Evolutionary conservation across 37 sponge, comb jelly and placozoan species (phyloP).

Genomic region (Ephydatia muelleri): DNA sequence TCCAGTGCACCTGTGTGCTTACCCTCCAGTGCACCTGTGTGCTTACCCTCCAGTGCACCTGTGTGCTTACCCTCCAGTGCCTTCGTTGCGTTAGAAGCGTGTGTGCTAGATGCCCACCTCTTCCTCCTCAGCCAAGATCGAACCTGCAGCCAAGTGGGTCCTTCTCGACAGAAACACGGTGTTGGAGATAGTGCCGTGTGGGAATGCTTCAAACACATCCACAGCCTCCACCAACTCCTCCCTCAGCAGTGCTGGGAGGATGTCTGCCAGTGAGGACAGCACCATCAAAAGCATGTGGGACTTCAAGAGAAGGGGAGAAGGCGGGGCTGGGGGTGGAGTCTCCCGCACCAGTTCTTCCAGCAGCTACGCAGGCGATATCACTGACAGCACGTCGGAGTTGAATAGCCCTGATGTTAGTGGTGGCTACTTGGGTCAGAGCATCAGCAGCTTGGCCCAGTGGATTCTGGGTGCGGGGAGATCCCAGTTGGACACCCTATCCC

Average conservation of each 20-base stretch:
- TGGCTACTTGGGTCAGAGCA: neutral
- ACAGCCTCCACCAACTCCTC: neutral
- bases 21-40: neutral
- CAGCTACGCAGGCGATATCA: neutral
- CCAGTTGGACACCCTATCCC: neutral
- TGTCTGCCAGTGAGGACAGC: neutral
- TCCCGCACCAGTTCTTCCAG: neutral
- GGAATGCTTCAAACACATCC: neutral
- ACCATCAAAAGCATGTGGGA: neutral
- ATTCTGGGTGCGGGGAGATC: neutral
- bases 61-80: neutral
- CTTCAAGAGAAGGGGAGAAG: neutral
- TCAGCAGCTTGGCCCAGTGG: neutral
- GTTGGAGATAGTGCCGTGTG: neutral
- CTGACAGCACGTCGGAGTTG: neutral
- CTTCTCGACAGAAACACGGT: constrained; percentile 5
- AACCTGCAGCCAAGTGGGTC: constrained; percentile 60
- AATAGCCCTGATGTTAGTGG: neutral
- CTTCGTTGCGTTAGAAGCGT: neutral
- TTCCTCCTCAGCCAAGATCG: constrained; percentile 23
- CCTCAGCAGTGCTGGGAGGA: neutral
- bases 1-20: neutral
- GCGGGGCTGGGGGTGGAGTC: neutral
- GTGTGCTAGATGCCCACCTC: neutral
- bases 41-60: neutral